Conservation (phyloP, 2,113 vertebrate genomes). For the Raja brachyura region DNA sequence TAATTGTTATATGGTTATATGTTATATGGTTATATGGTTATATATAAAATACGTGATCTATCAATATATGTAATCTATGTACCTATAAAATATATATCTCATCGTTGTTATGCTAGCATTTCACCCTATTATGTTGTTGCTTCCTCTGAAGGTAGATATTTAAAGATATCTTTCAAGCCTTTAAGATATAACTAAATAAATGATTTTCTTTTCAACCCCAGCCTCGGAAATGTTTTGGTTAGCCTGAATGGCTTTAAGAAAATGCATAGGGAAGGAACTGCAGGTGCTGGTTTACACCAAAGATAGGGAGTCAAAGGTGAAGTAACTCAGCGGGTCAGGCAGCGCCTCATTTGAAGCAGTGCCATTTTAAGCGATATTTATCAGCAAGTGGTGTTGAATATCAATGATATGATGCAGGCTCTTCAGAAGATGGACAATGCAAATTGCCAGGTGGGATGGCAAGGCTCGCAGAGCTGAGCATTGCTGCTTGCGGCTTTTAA, state of each 20-base stretch:
- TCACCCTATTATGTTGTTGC: neutral
- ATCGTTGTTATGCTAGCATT: neutral
- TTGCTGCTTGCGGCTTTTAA: conserved; percentile 4
- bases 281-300: too few species aligned
- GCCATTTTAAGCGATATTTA: neutral
- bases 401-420: neutral
- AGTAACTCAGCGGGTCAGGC: too few species aligned
- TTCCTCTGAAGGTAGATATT: neutral
- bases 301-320: too few species aligned
- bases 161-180: neutral
- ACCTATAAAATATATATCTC: neutral
- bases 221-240: neutral
- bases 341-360: neutral
- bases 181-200: neutral
- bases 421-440: neutral
- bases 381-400: neutral
- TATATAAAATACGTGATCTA: too few species aligned
- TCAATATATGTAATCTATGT: too few species aligned
- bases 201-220: neutral
- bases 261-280: too few species aligned
- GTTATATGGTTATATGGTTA: too few species aligned
- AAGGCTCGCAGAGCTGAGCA: conserved; percentile 2
- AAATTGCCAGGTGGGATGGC: neutral
- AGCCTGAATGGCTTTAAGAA: neutral
- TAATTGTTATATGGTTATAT: too few species aligned